Percentiles rank a stretch among this genome's conserved stretches.
These are phyloP conservation scores for Tetragonula clypearis DNA, from an alignment of 1,140 invertebrate species.

Conservation along the genomic window DNA sequence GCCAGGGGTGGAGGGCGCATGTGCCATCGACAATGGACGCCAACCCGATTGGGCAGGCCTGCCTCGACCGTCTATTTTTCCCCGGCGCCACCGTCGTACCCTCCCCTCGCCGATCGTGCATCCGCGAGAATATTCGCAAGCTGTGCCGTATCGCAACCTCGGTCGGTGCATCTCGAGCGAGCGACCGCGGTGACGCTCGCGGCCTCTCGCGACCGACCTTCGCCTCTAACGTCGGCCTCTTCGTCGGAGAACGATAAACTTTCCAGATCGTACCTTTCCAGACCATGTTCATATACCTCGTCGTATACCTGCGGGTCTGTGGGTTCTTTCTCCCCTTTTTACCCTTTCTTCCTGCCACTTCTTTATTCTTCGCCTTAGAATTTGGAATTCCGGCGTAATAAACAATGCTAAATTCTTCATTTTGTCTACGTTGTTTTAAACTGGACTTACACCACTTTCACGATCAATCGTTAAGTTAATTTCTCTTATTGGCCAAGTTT, in stretches of 20 bases:
- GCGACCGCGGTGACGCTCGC: background rate
- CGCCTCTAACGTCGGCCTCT: background rate
- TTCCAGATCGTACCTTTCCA: too few relatives aligned
- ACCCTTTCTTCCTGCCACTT: too few relatives aligned
- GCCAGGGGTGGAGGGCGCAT: conserved; percentile 41
- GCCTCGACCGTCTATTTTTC: conserved; percentile 52
- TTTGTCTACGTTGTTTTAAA: too few relatives aligned
- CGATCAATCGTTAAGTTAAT: too few relatives aligned
- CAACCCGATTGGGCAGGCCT: conserved; percentile 14
- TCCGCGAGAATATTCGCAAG: conserved; percentile 13
- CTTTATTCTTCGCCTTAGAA: too few relatives aligned
- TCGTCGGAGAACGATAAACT: background rate
- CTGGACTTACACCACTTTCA: too few relatives aligned
- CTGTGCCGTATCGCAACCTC: background rate
- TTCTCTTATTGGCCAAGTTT: too few relatives aligned
- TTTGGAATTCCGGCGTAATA: too few relatives aligned
- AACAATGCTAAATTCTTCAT: too few relatives aligned
- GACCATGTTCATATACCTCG: too few relatives aligned
- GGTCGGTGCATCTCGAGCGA: conserved; percentile 1
- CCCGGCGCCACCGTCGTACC: background rate
- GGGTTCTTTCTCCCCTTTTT: too few relatives aligned
- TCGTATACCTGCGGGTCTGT: too few relatives aligned
- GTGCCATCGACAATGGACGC: conserved; percentile 38
- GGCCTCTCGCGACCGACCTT: background rate
- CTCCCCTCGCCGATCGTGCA: conserved; percentile 9